Conservation (phyloP, 2,113 vertebrate species). For the Atractosteus spatula region DNA sequence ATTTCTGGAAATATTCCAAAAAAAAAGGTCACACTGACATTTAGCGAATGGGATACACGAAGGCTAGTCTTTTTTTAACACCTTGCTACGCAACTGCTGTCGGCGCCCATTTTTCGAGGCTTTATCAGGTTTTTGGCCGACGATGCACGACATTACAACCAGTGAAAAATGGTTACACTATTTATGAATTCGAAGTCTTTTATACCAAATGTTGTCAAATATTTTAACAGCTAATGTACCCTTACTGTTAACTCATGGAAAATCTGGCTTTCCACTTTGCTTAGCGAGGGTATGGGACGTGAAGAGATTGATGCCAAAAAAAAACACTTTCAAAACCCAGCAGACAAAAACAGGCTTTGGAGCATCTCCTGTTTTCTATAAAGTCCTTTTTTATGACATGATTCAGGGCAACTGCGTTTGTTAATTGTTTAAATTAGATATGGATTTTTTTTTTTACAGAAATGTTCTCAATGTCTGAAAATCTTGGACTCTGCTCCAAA, state of each 20-base stretch:
- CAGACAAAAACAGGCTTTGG: slow-evolving; percentile 27
- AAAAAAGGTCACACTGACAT: too few relatives aligned
- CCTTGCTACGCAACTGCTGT: too few relatives aligned
- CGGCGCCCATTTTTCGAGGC: too few relatives aligned
- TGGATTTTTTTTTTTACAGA: neutral
- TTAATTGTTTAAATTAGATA: slow-evolving; percentile 21
- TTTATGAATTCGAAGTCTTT: slow-evolving; percentile 37
- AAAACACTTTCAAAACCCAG: slow-evolving; percentile 28
- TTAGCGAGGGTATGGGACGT: slow-evolving; percentile 31
- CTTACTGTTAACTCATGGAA: slow-evolving; percentile 35
- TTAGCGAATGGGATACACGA: too few relatives aligned
- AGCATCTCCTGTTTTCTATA: slow-evolving; percentile 27
- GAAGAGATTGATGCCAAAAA: slow-evolving; percentile 38
- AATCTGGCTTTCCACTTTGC: slow-evolving; percentile 18
- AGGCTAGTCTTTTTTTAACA: too few relatives aligned
- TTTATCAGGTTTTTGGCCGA: too few relatives aligned
- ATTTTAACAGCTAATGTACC: slow-evolving; percentile 36
- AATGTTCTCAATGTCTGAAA: slow-evolving; percentile 32
- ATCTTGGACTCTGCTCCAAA: slow-evolving; percentile 7
- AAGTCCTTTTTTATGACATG: slow-evolving; percentile 5
- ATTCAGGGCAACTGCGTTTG: slow-evolving; percentile 17
- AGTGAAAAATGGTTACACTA: slow-evolving; percentile 17
- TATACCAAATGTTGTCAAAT: slow-evolving; percentile 35
- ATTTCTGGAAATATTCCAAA: too few relatives aligned
- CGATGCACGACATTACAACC: too few relatives aligned